These are phyloP conservation scores for Tenthredo livida DNA, from an alignment of 2,888 invertebrate genomes.

Conservation along the genomic window DNA sequence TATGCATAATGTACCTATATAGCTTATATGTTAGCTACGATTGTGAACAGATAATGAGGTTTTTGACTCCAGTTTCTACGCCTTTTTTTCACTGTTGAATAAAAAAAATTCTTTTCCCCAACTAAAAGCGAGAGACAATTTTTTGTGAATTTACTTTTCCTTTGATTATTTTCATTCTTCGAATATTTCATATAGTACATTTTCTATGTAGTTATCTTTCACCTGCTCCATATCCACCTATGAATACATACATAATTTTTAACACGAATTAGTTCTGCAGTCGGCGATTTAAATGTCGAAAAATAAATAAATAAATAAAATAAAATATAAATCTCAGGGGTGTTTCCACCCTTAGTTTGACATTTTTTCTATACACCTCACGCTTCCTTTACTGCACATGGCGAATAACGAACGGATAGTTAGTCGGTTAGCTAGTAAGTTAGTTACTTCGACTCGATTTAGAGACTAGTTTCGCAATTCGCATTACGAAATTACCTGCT, in stretches of 20 bases:
- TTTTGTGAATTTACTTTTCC: background rate
- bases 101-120: background rate
- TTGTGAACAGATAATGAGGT: background rate
- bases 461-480: conserved; percentile 29
- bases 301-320: background rate
- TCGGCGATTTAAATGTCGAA: background rate
- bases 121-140: background rate
- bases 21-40: background rate
- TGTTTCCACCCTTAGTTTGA: background rate
- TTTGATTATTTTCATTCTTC: background rate
- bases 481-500: conserved; percentile 23
- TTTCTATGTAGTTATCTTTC: background rate
- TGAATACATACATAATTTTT: background rate
- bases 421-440: background rate
- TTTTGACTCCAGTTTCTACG: background rate
- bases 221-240: background rate
- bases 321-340: background rate
- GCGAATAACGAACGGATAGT: background rate
- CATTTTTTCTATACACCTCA: background rate
- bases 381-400: background rate
- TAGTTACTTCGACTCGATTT: conserved; percentile 18
- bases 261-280: background rate
- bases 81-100: background rate
- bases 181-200: background rate
- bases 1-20: background rate